Evolutionary conservation across 2,113 vertebrate genomes (phyloP), one percentile per base, ranked within the genome.

Genomic region (Silurus meridionalis): DNA sequence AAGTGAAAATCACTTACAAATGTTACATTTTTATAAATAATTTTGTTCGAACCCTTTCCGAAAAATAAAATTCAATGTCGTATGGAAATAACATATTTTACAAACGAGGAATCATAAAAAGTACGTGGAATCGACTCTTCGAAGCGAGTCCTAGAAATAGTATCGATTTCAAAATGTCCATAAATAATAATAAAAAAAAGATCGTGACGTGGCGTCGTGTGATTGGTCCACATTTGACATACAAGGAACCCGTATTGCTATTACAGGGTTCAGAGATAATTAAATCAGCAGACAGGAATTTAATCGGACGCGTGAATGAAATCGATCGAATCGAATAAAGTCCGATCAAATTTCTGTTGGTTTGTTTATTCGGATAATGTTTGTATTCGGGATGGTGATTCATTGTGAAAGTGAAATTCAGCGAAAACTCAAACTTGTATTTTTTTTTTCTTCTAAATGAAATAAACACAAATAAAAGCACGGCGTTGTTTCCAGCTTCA

Each of bases 401-500:
- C 8, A 25, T 14, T 77, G 11, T n/a, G 46, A 50, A 74, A 74
- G 71, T 50, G 71, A 74, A 74, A 74, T 37, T 0, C 13, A 9
- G 0, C 11, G 0, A 6, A 0, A 4, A 0, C 21, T 74, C 15
- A 1, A 4, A 37, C 19, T 25, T 78, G 25, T 25, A 0, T 28
- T 25, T 55, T 37, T 37, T 37, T 37, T 37, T 37, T 2, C 37
- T 37, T 3, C 37, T 37, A 37, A 37, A 37, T 37, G 37, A 37
- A 37, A 37, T 37, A 77, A 23, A 53, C 52, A 53, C 8, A 13
- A 3, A 13, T 6, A 25, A 6, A 25, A 78, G 75, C n/a, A 8
- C 53, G 23, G 55, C 11, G 1, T 15, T 5, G 10, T 57, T 60
- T 11, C 17, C 8, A 1, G 25, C 57, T 2, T 88, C 87, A 95